Base-by-base conservation (phyloP, 1,140 invertebrate species). In the Drosophila yakuba region DNA sequence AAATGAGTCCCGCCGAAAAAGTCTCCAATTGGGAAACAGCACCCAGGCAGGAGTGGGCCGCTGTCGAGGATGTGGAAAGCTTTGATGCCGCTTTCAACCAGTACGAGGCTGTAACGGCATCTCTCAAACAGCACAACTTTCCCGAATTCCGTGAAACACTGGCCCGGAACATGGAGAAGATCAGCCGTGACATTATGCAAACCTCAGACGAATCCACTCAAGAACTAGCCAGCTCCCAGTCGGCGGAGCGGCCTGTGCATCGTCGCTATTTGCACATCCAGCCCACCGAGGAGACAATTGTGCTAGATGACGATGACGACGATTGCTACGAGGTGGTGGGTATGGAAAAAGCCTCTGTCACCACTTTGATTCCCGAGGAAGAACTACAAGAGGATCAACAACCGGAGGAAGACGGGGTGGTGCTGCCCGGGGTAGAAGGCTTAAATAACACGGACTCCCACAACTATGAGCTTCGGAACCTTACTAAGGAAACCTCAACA, bases 1-100 rank as follows among this genome's bases (percentile, higher is more conserved):
- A 89, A 41, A 78, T 91, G 83, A 89, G 74, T 35, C 62, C 88
- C 6, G 73, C 52, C 10, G 91, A 92, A 35, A 92, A 92, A 51
- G 68, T 91, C 1, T 66, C 61, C 6, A 64, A 52, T 12, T 92
- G 91, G 91, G 63, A 89, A 12, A 69, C 61, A 35, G 80, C 71
- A 20, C 58, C 54, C 41, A 73, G 56, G 12, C 43, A 54, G 0
- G 72, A 79, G 7, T 74, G 80, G 39, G 85, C 81, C 20, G 81
- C 62, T 23, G 84, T 92, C 12, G 91, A 92, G 36, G 91, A 92
- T 64, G 91, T 92, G 4, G 80, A 78, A 12, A 78, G 57, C n/a
- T 92, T 92, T 25, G 88, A 89, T 36, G 63, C 78, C 0, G 54
- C 55, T 8, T 92, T 92, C 15, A 64, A 79, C 7, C 45, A 66